Evolutionary conservation across 2,888 invertebrate genomes (phyloP), one percentile per base, ranked within the genome.

Genomic region (Prosapia bicincta): DNA sequence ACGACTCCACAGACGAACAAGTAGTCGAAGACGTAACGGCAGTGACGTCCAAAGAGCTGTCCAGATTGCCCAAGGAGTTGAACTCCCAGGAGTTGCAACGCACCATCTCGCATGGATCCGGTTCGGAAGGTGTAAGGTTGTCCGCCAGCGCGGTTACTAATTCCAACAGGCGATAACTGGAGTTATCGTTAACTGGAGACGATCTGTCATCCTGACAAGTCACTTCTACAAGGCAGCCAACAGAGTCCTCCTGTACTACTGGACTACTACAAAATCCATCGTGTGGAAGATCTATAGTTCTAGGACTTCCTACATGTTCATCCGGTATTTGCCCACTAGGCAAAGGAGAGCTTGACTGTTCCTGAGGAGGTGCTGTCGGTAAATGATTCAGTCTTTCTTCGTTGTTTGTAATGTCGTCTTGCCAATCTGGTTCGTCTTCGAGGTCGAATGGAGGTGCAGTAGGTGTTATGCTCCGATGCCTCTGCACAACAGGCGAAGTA

Each of bases 1-100:
- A 65, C 10, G 75, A 76, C 65, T 76, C 75, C 23, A 71, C 71
- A 15, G 72, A 69, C 13, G 75, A 71, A 20, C 70, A 70, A 13
- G 69, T 76, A 13, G 76, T 72, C n/a, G 69, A 38, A 32, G 32
- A 68, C 69, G 67, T 69, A 30, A 26, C 43, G 23, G 38, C 38
- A 10, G 38, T 38, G n/a, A 69, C 20, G 69, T 32, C 66, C 10
- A 6, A n/a, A 3, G 38, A 26, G 25, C 43, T n/a, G 24, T 32
- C 30, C 26, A 54, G 43, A 67, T 15, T 20, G 38, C 72, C 43
- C 13, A 71, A 67, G 38, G 71, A 68, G 28, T 66, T 28, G 65
- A 76, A 72, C 76, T 76, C 72, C 76, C 76, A 76, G 15, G 76
- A 76, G 67, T 69, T 72, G 15, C 72, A 76, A 15, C 76, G 54